Evolutionary conservation across 2,113 vertebrate species (phyloP).

Genomic region (Onychostruthus taczanowskii): DNA sequence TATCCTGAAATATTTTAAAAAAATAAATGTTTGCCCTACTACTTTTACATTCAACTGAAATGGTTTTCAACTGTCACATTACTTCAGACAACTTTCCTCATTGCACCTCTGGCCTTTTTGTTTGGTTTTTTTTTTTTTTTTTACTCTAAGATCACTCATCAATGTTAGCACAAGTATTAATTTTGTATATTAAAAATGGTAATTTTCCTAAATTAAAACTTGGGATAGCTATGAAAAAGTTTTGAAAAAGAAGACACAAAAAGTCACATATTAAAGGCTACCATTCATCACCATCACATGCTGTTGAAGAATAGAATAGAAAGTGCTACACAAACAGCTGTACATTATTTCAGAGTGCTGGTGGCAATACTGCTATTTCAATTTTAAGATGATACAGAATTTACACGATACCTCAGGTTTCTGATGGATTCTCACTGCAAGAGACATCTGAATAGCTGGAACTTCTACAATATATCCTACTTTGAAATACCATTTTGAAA

Average conservation of each 20-base stretch:
- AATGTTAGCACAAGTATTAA: background rate
- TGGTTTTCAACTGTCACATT: background rate
- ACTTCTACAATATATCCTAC: background rate
- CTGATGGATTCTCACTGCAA: background rate
- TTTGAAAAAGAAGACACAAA: background rate
- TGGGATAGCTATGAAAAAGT: background rate
- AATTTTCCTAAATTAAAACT: background rate
- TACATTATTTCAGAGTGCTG: constrained; percentile 21
- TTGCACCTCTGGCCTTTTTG: background rate
- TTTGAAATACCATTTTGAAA: background rate
- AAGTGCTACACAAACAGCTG: background rate
- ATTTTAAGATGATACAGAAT: background rate
- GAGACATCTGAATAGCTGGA: background rate
- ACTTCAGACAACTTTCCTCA: background rate
- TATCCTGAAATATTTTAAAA: background rate
- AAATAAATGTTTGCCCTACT: background rate
- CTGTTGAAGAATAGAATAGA: background rate
- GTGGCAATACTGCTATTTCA: background rate
- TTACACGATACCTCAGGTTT: background rate
- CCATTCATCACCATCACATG: background rate
- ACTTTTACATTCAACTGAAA: background rate
- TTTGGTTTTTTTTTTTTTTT: background rate
- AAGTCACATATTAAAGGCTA: background rate
- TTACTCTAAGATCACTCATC: background rate
- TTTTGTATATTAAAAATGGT: background rate